Evolutionary conservation across 2,888 invertebrate genomes (phyloP).

Genomic region (Thecophora atra): DNA sequence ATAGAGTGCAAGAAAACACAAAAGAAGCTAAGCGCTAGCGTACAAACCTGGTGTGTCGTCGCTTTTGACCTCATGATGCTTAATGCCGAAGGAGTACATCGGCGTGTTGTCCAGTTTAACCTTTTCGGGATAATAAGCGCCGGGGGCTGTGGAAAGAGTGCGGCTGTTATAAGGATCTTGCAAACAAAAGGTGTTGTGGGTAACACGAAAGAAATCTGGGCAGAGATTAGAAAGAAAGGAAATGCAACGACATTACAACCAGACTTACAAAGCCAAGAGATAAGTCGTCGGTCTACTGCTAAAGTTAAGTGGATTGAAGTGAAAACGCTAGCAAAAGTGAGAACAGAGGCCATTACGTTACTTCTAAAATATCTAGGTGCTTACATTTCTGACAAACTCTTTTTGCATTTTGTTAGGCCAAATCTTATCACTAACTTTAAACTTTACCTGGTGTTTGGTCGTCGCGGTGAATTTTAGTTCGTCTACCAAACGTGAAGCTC

Average conservation of each 20-base stretch:
- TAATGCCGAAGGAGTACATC: constrained; percentile 67
- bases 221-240: not conserved
- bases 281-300: not conserved
- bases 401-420: not conserved
- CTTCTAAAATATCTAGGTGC: not conserved
- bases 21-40: constrained; percentile 15
- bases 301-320: not conserved
- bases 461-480: constrained; percentile 66
- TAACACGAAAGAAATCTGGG: not conserved
- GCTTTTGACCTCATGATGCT: constrained; percentile 60
- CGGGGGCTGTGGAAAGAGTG: constrained; percentile 54
- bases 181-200: not conserved
- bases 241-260: constrained; percentile 15
- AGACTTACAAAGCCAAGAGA: not conserved
- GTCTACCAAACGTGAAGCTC: constrained; percentile 68
- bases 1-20: constrained; percentile 14
- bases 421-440: not conserved
- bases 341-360: not conserved
- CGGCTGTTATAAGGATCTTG: not conserved
- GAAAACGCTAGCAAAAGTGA: not conserved
- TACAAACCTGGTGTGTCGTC: constrained; percentile 60
- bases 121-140: constrained; percentile 69
- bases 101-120: constrained; percentile 67
- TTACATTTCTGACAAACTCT: not conserved
- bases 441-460: constrained; percentile 62